A percentile compares a stretch with the other conserved stretches of the same genome.
phyloP scores from a whole-genome alignment of 2,797 vertebrate genomes.

The Vespertilio murinus region DNA sequence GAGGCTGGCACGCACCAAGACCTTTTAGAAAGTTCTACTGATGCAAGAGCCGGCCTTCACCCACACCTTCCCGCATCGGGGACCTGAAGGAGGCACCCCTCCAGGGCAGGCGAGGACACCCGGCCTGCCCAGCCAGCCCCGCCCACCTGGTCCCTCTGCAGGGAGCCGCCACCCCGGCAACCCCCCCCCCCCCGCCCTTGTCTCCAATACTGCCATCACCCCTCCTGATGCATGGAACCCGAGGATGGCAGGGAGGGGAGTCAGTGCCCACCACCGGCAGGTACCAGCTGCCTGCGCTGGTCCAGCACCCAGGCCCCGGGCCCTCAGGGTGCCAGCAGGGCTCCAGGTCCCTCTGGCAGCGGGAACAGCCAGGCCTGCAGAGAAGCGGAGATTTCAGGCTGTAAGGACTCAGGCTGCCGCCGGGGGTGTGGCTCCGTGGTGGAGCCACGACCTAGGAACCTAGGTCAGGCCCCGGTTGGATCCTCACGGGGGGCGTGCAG shows the following conservation, averaged over 20 bases:
- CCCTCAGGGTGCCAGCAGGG: no score
- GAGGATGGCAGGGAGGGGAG: neutral
- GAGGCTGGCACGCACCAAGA: neutral
- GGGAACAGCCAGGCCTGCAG: no score
- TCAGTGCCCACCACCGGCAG: neutral
- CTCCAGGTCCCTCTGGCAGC: neutral
- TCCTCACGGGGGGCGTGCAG: no score
- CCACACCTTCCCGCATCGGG: neutral
- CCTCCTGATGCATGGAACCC: no score
- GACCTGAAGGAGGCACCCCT: no score
- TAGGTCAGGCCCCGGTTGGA: neutral
- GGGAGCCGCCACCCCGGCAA: no score
- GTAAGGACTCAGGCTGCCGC: neutral
- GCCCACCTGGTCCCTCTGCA: neutral
- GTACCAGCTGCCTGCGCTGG: no score
- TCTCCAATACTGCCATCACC: neutral
- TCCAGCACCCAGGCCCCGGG: neutral
- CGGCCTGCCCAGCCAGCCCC: neutral
- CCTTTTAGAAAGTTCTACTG: neutral
- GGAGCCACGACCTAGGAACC: neutral
- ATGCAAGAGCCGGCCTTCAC: neutral
- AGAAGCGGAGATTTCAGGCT: neutral
- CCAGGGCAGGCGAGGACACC: fast-evolving
- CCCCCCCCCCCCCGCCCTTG: fast-evolving
- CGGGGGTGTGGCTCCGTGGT: neutral